Evolutionary conservation across 2,797 vertebrate genomes (phyloP), one percentile per base, ranked within the genome.

Genomic region (Antennarius maculatus): DNA sequence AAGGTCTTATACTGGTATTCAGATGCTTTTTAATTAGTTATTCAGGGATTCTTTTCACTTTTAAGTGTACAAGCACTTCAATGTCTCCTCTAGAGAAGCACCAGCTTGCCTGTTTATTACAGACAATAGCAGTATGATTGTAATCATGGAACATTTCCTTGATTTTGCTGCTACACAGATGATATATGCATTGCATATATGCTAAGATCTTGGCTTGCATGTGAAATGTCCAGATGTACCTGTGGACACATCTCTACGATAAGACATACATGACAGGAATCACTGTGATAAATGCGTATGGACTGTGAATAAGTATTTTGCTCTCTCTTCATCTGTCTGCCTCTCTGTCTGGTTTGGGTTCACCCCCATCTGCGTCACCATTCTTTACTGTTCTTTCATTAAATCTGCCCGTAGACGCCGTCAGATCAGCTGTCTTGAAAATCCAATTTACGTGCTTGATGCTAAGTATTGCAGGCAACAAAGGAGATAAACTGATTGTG

Each of bases 101-200:
- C 70, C 50, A 16, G 71, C 80, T 87, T 56, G 64, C 77, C 82
- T 84, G 77, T 87, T 85, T 88, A 84, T 83, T 64, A 68, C 77
- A 82, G 85, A 90, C 90, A 92, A 92, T 90, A 74, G 88, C 47
- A n/a, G 76, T 53, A 34, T 91, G 88, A 91, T 92, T 91, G 84
- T 88, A 89, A 91, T 90, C 79, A 81, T 58, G 27, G 17, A 74
- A 78, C 83, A 76, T 75, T 77, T 47, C 54, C 28, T 37, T 79
- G 48, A 72, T 82, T 85, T 65, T 56, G 54, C 29, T 37, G 39
- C 62, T 71, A 67, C 83, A 77, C 49, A 69, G 51, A 67, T 56
- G 61, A 85, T 58, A 67, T 74, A 71, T 74, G 77, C 61, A 78
- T 74, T 43, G 61, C 51, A 28, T 69, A 69, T 54, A 42, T 53